A percentile compares a stretch with the other conserved stretches of the same genome.
Evolutionary conservation across 2,113 vertebrate genomes (phyloP).

Genomic region (Fregata magnificens): DNA sequence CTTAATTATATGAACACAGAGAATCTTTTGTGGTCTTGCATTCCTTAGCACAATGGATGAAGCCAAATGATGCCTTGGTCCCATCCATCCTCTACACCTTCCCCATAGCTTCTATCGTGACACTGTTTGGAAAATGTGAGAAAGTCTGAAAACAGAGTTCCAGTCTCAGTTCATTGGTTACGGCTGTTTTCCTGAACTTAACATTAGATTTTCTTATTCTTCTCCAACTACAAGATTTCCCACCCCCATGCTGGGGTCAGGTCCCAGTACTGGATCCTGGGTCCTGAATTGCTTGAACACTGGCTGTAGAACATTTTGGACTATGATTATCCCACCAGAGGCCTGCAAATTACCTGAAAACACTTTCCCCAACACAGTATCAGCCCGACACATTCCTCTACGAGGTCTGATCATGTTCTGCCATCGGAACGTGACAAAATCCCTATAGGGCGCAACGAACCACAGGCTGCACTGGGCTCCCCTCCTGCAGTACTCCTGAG

Average conservation of each 20-base stretch:
- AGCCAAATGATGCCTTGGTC: not conserved
- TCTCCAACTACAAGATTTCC: not conserved
- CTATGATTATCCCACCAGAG: accelerated
- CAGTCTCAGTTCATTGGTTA: not conserved
- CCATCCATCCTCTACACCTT: not conserved
- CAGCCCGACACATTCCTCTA: not conserved
- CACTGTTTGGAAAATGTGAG: not conserved
- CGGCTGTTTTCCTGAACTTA: not conserved
- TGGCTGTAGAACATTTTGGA: not conserved
- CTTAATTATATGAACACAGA: not conserved
- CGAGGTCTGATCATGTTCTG: not conserved
- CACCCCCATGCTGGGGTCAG: not conserved
- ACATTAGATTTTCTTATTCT: not conserved
- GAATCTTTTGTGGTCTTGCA: not conserved
- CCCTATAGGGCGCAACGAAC: not conserved
- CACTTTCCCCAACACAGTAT: not conserved
- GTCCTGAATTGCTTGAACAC: not conserved
- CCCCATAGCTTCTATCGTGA: not conserved
- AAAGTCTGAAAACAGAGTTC: not conserved
- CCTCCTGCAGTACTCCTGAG: not conserved
- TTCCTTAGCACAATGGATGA: not conserved
- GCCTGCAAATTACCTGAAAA: not conserved
- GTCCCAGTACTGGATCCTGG: not conserved
- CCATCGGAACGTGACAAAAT: accelerated
- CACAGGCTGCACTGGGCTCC: not conserved